Percentiles rank a stretch among this genome's conserved stretches.
These are phyloP conservation scores for Hemiprocne comata DNA, from an alignment of 2,113 vertebrate genomes.

Conservation along the genomic window DNA sequence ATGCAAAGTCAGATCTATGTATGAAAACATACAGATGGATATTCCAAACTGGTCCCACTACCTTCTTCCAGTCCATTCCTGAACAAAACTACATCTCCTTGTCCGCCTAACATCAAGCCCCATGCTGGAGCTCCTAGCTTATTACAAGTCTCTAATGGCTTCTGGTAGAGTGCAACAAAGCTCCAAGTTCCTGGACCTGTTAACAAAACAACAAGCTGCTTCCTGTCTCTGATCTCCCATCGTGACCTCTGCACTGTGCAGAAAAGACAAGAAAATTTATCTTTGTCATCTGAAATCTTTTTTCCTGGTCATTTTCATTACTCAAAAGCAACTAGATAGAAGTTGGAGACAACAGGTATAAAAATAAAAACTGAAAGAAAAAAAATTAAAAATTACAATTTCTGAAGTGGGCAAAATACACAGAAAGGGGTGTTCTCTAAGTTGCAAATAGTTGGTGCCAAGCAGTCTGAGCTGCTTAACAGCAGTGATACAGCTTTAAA, in stretches of 20 bases:
- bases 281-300: constrained; percentile 18
- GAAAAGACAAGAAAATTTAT: constrained; percentile 32
- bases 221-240: constrained; percentile 49
- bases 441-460: background rate
- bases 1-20: background rate
- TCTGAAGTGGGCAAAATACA: constrained; percentile 3
- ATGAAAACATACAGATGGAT: background rate
- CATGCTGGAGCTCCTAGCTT: constrained; percentile 1
- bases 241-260: background rate
- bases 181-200: background rate
- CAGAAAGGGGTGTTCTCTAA: background rate
- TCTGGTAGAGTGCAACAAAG: constrained; percentile 25
- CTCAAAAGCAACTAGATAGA: background rate
- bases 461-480: background rate
- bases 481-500: constrained; percentile 5
- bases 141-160: constrained; percentile 31
- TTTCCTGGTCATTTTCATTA: background rate
- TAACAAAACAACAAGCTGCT: constrained; percentile 37
- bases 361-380: background rate
- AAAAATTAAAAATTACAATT: background rate
- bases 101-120: background rate
- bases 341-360: background rate
- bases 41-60: background rate
- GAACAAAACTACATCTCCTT: background rate
- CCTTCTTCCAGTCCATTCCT: background rate